These are phyloP conservation scores for Ophion costatus DNA, from an alignment of 2,888 invertebrate species.

Conservation along the genomic window DNA sequence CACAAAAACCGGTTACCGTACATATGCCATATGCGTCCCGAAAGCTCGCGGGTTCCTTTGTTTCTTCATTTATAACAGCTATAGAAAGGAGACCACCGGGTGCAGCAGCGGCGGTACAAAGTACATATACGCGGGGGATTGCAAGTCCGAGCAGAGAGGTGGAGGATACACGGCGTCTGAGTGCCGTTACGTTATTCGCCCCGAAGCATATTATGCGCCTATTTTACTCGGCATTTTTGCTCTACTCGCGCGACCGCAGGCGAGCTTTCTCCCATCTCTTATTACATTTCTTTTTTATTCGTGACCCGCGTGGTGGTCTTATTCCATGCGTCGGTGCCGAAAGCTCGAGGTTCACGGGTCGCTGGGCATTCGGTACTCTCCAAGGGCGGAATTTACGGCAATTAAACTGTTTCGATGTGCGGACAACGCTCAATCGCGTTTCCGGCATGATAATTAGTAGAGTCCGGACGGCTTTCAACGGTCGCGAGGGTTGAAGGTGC, in stretches of 20 bases:
- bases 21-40: slow-evolving; percentile 49
- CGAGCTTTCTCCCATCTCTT: slow-evolving; percentile 3
- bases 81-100: slow-evolving; percentile 54
- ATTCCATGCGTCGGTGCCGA: not conserved
- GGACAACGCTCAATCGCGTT: not conserved
- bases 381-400: slow-evolving; percentile 29
- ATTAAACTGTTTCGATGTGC: not conserved
- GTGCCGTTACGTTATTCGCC: slow-evolving; percentile 23
- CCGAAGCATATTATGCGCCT: slow-evolving; percentile 49
- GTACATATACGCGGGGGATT: not conserved
- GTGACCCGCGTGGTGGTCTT: not conserved
- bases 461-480: not conserved
- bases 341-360: not conserved
- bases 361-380: not conserved
- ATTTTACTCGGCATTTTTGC: slow-evolving; percentile 27
- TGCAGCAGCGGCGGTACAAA: slow-evolving; percentile 40
- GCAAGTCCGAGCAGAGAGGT: not conserved
- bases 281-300: not conserved
- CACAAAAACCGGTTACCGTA: slow-evolving; percentile 58
- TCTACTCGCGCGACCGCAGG: not conserved
- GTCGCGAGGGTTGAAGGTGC: not conserved
- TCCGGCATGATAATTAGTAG: not conserved
- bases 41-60: slow-evolving; percentile 69
- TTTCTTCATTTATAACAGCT: slow-evolving; percentile 69
- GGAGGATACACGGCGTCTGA: slow-evolving; percentile 15